phyloP scores from a whole-genome alignment of 2,113 vertebrate genomes.

The Chrysochloris asiatica region DNA sequence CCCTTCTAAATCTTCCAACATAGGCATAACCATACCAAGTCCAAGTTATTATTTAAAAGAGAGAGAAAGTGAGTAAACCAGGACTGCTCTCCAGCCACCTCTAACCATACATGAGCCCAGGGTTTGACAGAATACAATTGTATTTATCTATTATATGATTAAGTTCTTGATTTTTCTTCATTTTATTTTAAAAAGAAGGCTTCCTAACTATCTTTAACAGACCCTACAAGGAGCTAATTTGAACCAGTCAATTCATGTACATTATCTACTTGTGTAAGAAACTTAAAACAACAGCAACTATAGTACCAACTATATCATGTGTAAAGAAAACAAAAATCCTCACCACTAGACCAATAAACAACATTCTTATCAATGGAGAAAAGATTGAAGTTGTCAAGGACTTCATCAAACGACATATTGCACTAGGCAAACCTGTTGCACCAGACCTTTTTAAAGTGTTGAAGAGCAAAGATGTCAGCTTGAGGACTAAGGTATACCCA shows the following conservation, averaged over 20 bases:
- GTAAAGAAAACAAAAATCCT: too few relatives aligned
- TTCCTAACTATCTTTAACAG: neutral
- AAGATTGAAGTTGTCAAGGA: too few relatives aligned
- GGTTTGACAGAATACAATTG: neutral
- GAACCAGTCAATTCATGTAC: neutral
- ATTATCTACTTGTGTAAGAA: neutral
- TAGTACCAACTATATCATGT: neutral
- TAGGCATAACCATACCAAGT: neutral
- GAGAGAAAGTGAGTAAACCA: neutral
- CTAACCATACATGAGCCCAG: neutral
- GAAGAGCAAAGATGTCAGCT: too few relatives aligned
- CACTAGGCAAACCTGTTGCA: too few relatives aligned
- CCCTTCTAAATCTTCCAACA: neutral
- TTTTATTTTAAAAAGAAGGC: neutral
- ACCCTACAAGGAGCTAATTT: neutral
- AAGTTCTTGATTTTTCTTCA: neutral
- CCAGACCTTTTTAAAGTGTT: too few relatives aligned
- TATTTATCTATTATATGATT: neutral
- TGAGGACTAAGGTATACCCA: too few relatives aligned
- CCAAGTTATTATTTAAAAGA: neutral
- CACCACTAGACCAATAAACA: too few relatives aligned
- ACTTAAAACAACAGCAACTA: neutral
- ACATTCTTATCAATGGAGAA: too few relatives aligned
- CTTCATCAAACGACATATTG: too few relatives aligned
- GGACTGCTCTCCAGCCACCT: neutral